Percentiles rank a stretch among this genome's conserved stretches.
Evolutionary conservation across 2,888 invertebrate genomes (phyloP).

Genomic region (Hipparchia sbordonii): DNA sequence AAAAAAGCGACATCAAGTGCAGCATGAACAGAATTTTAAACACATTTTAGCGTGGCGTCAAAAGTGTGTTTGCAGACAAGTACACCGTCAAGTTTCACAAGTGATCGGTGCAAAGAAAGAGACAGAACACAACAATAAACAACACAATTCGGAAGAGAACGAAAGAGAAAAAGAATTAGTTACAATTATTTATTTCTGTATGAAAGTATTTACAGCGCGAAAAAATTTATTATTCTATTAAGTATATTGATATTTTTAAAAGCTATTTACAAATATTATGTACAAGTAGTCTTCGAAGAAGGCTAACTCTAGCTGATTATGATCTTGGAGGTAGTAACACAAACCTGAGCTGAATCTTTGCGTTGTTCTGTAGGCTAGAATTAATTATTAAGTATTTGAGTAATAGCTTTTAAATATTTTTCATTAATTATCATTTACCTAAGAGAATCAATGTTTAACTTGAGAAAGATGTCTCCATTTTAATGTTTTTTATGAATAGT

Average conservation of each 20-base stretch:
- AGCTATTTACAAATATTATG: background rate
- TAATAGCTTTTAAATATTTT: background rate
- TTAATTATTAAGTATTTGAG: slow-evolving; percentile 23
- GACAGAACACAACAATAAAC: slow-evolving; percentile 76
- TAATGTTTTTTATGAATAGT: too few species aligned
- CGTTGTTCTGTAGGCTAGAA: slow-evolving; percentile 38
- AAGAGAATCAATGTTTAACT: background rate
- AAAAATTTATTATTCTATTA: background rate
- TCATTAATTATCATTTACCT: too few species aligned
- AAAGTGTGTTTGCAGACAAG: slow-evolving; percentile 56
- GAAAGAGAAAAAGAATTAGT: slow-evolving; percentile 43
- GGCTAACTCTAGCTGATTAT: slow-evolving; percentile 5
- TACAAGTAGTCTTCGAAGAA: background rate
- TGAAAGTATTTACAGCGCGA: slow-evolving; percentile 5
- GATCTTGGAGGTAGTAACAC: slow-evolving; percentile 10
- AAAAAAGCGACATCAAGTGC: slow-evolving; percentile 63
- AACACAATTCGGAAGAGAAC: slow-evolving; percentile 59
- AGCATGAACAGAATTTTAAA: slow-evolving; percentile 32
- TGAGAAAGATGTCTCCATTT: too few species aligned
- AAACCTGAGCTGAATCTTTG: slow-evolving; percentile 39
- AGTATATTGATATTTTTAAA: background rate
- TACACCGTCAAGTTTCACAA: slow-evolving; percentile 66
- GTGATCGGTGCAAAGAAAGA: slow-evolving; percentile 48
- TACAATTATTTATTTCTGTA: slow-evolving; percentile 37
- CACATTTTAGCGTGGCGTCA: slow-evolving; percentile 40